Percentiles rank a stretch among this genome's conserved stretches.
Conservation (phyloP, 2,113 vertebrate genomes). For the Calidris pugnax region DNA sequence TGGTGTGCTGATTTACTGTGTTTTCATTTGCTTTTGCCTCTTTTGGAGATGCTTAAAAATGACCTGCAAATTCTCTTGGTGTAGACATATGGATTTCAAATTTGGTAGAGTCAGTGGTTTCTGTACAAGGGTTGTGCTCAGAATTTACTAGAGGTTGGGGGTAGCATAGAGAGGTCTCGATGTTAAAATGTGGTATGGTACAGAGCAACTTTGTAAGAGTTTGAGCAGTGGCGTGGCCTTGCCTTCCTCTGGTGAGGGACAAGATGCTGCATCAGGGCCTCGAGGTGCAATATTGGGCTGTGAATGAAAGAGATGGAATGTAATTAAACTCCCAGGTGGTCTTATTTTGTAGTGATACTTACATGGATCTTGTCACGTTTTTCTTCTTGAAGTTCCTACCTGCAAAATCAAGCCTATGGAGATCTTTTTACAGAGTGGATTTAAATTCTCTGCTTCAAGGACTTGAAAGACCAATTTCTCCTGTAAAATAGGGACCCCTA, state of each 20-base stretch:
- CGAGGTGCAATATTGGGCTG: background rate
- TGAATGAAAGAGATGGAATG: background rate
- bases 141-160: background rate
- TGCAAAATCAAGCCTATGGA: background rate
- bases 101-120: background rate
- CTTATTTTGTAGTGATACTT: background rate
- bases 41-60: background rate
- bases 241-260: background rate
- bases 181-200: background rate
- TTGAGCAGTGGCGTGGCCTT: background rate
- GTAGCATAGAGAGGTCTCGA: background rate
- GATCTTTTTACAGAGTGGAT: background rate
- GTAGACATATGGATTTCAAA: background rate
- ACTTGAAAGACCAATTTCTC: background rate
- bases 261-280: background rate
- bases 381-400: background rate
- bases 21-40: background rate
- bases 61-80: background rate
- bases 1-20: background rate
- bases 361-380: background rate
- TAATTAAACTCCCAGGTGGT: background rate
- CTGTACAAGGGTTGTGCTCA: background rate
- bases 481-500: conserved; percentile 24
- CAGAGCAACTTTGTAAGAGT: background rate
- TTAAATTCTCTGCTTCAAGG: background rate